Evolutionary conservation across 2,888 invertebrate genomes (phyloP).

Genomic region (Nudaria mundana): DNA sequence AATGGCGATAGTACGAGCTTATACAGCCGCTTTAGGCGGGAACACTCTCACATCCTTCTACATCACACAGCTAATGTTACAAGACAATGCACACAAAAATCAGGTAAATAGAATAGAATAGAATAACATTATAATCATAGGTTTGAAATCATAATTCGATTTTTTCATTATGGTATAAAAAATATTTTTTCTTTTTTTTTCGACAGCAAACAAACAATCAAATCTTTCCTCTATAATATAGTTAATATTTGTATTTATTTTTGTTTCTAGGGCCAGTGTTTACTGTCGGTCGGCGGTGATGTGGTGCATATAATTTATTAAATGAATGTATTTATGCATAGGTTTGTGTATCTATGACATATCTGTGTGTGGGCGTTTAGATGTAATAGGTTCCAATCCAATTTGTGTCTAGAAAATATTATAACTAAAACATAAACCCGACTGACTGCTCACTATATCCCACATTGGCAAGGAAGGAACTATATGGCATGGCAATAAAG

Average conservation of each 20-base stretch:
- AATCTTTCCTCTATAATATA: background rate
- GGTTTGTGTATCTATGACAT: slow-evolving; percentile 37
- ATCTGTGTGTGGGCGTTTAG: slow-evolving; percentile 27
- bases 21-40: slow-evolving; percentile 95
- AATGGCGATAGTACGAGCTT: slow-evolving; percentile 94
- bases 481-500: too few species aligned
- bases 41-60: slow-evolving; percentile 97
- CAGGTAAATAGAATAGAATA: slow-evolving; percentile 92
- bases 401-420: background rate
- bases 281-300: slow-evolving; percentile 97
- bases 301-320: slow-evolving; percentile 91
- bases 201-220: too few species aligned
- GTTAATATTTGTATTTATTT: slow-evolving; percentile 1
- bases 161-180: too few species aligned
- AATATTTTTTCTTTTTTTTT: too few species aligned
- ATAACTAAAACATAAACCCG: too few species aligned
- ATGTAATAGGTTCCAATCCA: slow-evolving; percentile 1
- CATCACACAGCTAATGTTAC: slow-evolving; percentile 93
- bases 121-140: too few species aligned
- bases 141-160: too few species aligned
- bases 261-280: slow-evolving; percentile 92
- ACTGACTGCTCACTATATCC: too few species aligned
- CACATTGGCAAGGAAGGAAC: too few species aligned
- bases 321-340: slow-evolving; percentile 20
- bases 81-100: slow-evolving; percentile 97